Evolutionary conservation across 2,113 vertebrate genomes (phyloP).

Genomic region (Dicerorhinus sumatrensis): DNA sequence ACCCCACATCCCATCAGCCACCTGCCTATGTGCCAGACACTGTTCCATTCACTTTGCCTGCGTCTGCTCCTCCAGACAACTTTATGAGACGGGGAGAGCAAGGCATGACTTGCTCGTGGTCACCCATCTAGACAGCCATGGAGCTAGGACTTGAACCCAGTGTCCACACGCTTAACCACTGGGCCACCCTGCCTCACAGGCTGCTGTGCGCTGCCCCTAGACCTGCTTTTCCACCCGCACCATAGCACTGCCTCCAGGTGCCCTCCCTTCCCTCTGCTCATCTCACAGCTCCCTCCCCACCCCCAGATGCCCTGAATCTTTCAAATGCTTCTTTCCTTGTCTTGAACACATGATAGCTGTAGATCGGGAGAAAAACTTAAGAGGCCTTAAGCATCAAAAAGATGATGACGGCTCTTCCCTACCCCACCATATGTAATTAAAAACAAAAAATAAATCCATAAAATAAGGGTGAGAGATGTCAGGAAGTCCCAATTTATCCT

Average conservation of each 20-base stretch:
- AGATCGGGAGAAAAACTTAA: neutral
- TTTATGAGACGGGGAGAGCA: neutral
- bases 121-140: fast-evolving
- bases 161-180: neutral
- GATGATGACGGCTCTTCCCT: fast-evolving
- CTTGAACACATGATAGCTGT: no score
- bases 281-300: fast-evolving
- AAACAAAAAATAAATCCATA: neutral
- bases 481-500: neutral
- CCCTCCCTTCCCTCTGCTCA: no score
- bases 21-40: fast-evolving
- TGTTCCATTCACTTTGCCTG: fast-evolving
- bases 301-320: neutral
- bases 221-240: fast-evolving
- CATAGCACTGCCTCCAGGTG: fast-evolving
- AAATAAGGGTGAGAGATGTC: neutral
- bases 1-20: fast-evolving
- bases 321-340: neutral
- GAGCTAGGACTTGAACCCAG: neutral
- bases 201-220: fast-evolving
- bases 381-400: neutral
- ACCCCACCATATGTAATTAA: neutral
- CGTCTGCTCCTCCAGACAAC: fast-evolving
- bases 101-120: fast-evolving
- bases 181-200: fast-evolving